Evolutionary conservation across 2,797 vertebrate species (phyloP), one percentile per base, ranked within the genome.

Genomic region (Esox lucius): DNA sequence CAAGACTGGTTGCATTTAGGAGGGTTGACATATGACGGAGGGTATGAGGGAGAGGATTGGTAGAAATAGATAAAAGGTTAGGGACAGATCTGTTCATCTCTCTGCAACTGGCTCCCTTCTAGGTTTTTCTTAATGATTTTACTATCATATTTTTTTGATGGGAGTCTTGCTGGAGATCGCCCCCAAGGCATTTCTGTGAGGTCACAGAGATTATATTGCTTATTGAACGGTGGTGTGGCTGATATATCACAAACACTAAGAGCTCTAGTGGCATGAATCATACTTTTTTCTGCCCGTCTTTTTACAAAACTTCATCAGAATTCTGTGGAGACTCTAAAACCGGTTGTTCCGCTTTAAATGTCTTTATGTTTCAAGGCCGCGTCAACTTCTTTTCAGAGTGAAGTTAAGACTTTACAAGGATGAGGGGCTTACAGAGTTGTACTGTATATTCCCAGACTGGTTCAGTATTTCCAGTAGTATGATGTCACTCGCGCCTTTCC

Each of bases 381-480:
- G 80, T 89, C 81, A 66, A 61, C 79, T 84, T 85, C 62, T 61
- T 83, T 68, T 77, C 80, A 51, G 72, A 83, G 83, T 84, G 83
- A 90, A 90, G 86, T 90, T 88, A 78, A 72, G 86, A 91, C 90
- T 90, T 91, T 81, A 88, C 89, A 91, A 90, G 81, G 87, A 86
- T 69, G 80, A 90, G 89, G 87, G 70, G 85, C 87, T 93, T 91
- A 91, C 85, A 83, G 89, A 91, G 86, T 91, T 84, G 74, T 71
- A 73, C 28, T 51, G 56, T 16, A 75, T 82, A 83, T 90, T 91
- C 89, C 90, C 72, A 80, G 89, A 92, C 89, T 87, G 87, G 76
- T 78, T 71, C 77, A 7, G 83, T 81, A 74, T 72, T 87, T 85
- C 73, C 87, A 82, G 71, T 31, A 74, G 75, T 75, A 85, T 89